These are phyloP conservation scores for Philypnodon macrostomus DNA, from an alignment of 2,797 vertebrate genomes.

Conservation along the genomic window DNA sequence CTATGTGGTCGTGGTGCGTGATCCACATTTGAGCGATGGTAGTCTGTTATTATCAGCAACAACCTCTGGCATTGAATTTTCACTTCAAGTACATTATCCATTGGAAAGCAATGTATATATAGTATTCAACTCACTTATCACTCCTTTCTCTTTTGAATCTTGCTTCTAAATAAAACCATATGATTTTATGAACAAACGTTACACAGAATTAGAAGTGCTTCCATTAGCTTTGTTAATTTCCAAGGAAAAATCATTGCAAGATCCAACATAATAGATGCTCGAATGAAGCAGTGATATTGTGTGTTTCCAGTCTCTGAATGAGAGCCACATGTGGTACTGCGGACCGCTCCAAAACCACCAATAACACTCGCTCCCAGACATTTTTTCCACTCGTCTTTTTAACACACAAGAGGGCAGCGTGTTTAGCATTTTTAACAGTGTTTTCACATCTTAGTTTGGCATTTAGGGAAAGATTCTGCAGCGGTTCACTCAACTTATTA, in stretches of 20 bases:
- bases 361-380: conserved; percentile 45
- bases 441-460: conserved; percentile 39
- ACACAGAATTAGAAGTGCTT: conserved; percentile 9
- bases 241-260: conserved; percentile 34
- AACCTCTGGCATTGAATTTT: conserved; percentile 1
- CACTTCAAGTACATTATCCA: not conserved
- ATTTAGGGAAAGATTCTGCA: conserved; percentile 37
- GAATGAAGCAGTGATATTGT: conserved; percentile 44
- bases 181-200: conserved; percentile 15
- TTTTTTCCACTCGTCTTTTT: conserved; percentile 27
- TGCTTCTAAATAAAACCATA: not conserved
- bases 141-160: not conserved
- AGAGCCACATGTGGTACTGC: conserved; percentile 64
- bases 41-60: conserved; percentile 1
- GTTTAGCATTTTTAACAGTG: conserved; percentile 34
- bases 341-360: conserved; percentile 53
- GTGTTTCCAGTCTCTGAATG: conserved; percentile 60
- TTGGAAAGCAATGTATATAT: not conserved
- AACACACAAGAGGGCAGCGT: conserved; percentile 29
- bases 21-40: too few species aligned
- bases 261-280: conserved; percentile 42
- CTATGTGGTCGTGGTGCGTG: too few species aligned
- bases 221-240: conserved; percentile 29
- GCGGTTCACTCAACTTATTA: conserved; percentile 37
- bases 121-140: not conserved